phyloP scores from a whole-genome alignment of 2,113 vertebrate species.

The Ciconia stormi region DNA sequence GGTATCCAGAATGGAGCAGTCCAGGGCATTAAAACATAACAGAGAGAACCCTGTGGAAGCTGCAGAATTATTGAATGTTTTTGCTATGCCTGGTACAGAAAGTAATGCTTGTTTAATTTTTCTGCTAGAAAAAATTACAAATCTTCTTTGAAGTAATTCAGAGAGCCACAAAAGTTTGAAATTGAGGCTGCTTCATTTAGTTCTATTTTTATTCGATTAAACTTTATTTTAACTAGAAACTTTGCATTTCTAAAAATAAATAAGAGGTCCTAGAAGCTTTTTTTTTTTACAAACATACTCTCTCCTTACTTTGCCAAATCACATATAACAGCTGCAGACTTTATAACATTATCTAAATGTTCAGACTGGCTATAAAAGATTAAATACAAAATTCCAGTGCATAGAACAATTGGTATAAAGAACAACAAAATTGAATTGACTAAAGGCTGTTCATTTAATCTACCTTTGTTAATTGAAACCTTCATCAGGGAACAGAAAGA shows the following conservation, averaged over 20 bases:
- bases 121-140: not conserved
- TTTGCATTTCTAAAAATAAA: conserved; percentile 36
- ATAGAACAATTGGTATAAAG: not conserved
- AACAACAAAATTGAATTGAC: not conserved
- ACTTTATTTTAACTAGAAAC: conserved; percentile 11
- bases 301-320: conserved; percentile 51
- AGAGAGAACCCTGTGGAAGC: not conserved
- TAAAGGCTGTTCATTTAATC: conserved; percentile 2
- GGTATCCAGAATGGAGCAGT: not conserved
- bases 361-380: conserved; percentile 39
- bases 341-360: conserved; percentile 61
- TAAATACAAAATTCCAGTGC: conserved; percentile 48
- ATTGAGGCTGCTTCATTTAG: not conserved
- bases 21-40: not conserved
- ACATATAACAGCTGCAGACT: conserved; percentile 58
- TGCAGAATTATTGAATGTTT: not conserved
- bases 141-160: not conserved
- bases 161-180: not conserved
- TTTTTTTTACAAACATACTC: not conserved
- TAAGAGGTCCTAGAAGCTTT: not conserved
- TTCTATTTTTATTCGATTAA: not conserved
- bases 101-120: not conserved
- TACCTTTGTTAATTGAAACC: not conserved
- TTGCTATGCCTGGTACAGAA: not conserved
- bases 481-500: not conserved